A percentile compares a stretch with the other conserved stretches of the same genome.
Conservation (phyloP, 1,140 invertebrate genomes). For the Protaetia brevitarsis region DNA sequence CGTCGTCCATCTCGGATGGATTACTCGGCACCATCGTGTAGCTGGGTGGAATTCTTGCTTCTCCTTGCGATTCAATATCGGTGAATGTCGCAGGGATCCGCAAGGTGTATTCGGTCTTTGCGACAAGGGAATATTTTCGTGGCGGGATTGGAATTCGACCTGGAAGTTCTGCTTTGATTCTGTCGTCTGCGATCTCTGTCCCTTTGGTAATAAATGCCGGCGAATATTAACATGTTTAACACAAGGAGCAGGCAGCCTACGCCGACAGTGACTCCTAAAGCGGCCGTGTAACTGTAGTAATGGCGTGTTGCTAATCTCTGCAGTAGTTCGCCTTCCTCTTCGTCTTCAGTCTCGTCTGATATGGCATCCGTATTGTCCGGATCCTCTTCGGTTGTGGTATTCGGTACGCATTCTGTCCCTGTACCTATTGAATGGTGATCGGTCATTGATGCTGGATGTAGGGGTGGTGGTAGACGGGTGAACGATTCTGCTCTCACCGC, state of each 20-base stretch:
- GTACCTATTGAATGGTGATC: constrained; percentile 39
- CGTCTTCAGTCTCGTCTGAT: constrained; percentile 47
- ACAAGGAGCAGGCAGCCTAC: constrained; percentile 83
- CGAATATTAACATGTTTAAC: constrained; percentile 83
- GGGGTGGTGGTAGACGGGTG: constrained; percentile 54
- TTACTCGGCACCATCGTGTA: constrained; percentile 49
- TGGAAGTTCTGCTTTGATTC: constrained; percentile 17
- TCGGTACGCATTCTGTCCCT: constrained; percentile 48
- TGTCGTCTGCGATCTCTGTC: constrained; percentile 53
- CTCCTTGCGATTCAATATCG: constrained; percentile 35
- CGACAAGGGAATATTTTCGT: constrained; percentile 50
- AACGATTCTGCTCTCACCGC: constrained; percentile 58
- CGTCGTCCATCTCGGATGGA: constrained; percentile 27
- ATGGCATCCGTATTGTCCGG: constrained; percentile 34
- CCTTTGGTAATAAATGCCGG: constrained; percentile 82
- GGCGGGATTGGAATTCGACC: constrained; percentile 37
- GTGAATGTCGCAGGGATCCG: constrained; percentile 40
- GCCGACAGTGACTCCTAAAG: constrained; percentile 83
- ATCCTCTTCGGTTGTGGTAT: constrained; percentile 42
- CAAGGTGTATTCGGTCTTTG: constrained; percentile 42
- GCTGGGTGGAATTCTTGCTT: constrained; percentile 50
- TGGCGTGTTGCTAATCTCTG: constrained; percentile 55
- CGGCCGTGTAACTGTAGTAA: constrained; percentile 72
- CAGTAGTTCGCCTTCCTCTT: constrained; percentile 52
- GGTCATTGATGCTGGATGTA: constrained; percentile 46